Evolutionary conservation across 2,113 vertebrate genomes (phyloP), one percentile per base, ranked within the genome.

Genomic region (Arenaria interpres): DNA sequence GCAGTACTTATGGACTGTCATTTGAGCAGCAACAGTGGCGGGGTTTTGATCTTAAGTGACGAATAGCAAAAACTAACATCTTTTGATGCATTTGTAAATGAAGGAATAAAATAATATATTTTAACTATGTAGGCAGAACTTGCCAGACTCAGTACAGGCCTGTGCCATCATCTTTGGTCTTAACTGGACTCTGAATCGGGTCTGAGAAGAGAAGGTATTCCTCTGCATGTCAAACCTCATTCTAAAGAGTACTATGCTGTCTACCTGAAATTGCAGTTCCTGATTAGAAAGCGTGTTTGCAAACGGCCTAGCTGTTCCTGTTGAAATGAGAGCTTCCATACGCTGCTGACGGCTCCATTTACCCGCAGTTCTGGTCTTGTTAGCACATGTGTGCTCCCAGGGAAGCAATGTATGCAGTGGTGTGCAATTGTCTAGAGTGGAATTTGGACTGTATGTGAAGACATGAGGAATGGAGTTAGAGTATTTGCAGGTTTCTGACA

Each of bases 391-490:
- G 2, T 62, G 64, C 12, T 39, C 51, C 3, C 19, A 15, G 71
- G 60, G 51, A n/a, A 68, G 50, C n/a, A 5, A 6, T 5, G 32
- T 22, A 9, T 41, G 30, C 56, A 19, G 12, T 35, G 23, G 18
- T 0, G 17, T 14, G 6, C 5, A 7, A 8, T 54, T 41, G 18
- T 12, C 68, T 45, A 4, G n/a, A 6, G 24, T 33, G 33, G 48
- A 56, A 8, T 43, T 14, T 3, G 5, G 35, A 5, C 23, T 30
- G 25, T 21, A 2, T 9, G 5, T 23, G 0, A 43, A 22, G 54
- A 5, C 0, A 0, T 2, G 3, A 51, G 43, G 62, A 56, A 16
- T 20, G 30, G 39, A 25, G 20, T 22, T 21, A 1, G 39, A 24
- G 54, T 7, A 15, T 35, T 46, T 48, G 30, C 53, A 83, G 53